Percentiles rank a stretch among this genome's conserved stretches.
Evolutionary conservation across 2,113 vertebrate genomes (phyloP).

Genomic region (Antechinus flavipes): DNA sequence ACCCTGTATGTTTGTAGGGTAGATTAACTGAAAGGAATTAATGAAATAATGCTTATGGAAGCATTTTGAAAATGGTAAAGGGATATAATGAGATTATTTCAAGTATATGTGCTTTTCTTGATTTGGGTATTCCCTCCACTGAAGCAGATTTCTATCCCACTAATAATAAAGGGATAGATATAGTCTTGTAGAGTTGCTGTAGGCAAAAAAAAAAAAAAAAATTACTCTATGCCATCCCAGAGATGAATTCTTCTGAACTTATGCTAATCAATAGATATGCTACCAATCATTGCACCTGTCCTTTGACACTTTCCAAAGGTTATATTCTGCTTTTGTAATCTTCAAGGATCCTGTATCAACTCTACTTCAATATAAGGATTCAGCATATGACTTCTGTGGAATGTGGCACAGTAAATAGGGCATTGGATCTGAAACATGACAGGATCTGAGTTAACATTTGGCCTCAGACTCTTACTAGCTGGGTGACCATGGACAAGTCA

Average conservation of each 20-base stretch:
- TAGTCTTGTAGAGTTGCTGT: background rate
- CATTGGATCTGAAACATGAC: background rate
- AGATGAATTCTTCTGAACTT: background rate
- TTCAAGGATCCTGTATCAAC: background rate
- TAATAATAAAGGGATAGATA: background rate
- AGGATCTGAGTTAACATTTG: background rate
- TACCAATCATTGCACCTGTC: background rate
- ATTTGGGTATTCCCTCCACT: background rate
- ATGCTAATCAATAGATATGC: background rate
- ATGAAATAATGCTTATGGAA: no score
- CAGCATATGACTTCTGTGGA: background rate
- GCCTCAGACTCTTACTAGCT: background rate
- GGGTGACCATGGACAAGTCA: background rate
- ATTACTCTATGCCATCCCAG: background rate
- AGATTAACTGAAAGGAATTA: no score
- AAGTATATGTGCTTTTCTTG: background rate
- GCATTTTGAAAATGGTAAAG: background rate
- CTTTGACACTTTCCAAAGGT: background rate
- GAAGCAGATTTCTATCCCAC: background rate
- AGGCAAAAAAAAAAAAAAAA: background rate
- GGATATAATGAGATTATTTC: background rate
- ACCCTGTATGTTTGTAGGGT: no score
- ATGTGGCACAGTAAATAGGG: background rate
- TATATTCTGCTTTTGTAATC: background rate
- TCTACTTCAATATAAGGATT: background rate